Evolutionary conservation across 1,140 invertebrate genomes (phyloP).

Genomic region (Drosophila truncata): DNA sequence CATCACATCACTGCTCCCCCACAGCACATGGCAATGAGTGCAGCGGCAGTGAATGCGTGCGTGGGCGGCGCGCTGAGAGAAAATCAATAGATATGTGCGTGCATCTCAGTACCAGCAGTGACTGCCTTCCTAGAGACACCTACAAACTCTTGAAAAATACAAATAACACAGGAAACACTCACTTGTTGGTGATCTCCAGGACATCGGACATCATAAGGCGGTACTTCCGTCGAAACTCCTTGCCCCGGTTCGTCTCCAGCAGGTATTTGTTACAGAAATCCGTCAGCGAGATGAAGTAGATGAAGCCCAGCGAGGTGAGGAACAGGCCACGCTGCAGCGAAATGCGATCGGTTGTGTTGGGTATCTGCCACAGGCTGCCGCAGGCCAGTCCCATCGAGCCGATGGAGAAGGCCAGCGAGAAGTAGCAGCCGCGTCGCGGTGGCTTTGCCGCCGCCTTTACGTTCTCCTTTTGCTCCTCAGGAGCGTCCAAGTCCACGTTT

Average conservation of each 20-base stretch:
- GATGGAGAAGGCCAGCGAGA: slow-evolving; percentile 82
- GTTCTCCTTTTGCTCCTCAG: slow-evolving; percentile 6
- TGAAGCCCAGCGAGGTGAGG: slow-evolving; percentile 87
- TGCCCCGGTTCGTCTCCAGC: slow-evolving; percentile 87
- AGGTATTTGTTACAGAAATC: slow-evolving; percentile 87
- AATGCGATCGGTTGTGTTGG: slow-evolving; percentile 86
- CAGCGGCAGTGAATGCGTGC: background rate
- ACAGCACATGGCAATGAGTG: slow-evolving; percentile 19
- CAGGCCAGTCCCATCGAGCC: slow-evolving; percentile 83
- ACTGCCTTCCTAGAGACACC: no score
- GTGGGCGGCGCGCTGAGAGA: slow-evolving; percentile 22
- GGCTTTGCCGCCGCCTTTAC: background rate
- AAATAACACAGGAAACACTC: slow-evolving; percentile 71
- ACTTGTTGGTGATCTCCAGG: slow-evolving; percentile 90
- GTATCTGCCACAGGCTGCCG: slow-evolving; percentile 81
- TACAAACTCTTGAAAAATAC: background rate
- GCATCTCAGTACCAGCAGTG: background rate
- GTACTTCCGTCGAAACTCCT: slow-evolving; percentile 87
- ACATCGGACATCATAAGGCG: slow-evolving; percentile 88
- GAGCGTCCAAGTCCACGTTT: background rate
- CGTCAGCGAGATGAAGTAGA: slow-evolving; percentile 88
- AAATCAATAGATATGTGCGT: slow-evolving; percentile 44
- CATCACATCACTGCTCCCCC: slow-evolving; percentile 4
- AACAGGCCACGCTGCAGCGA: slow-evolving; percentile 87
- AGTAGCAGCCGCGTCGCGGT: slow-evolving; percentile 69